Percentiles rank a stretch among this genome's conserved stretches.
phyloP scores from a whole-genome alignment of 2,797 vertebrate genomes.

The Argyrosomus regius region DNA sequence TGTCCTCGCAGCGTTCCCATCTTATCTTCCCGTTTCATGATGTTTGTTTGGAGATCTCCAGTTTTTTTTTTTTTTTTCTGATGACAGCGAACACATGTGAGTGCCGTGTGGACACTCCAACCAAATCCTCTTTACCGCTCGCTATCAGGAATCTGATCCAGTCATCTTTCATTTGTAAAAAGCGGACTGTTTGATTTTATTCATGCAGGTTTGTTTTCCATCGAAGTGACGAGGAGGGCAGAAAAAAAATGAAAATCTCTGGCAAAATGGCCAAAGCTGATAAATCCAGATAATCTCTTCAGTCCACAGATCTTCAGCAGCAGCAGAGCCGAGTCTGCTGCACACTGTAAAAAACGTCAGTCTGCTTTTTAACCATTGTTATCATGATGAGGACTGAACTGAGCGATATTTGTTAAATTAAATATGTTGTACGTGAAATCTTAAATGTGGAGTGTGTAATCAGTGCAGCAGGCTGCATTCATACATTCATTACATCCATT shows the following conservation, averaged over 20 bases:
- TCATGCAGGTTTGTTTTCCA: constrained; percentile 69
- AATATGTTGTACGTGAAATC: neutral
- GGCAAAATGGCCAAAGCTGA: constrained; percentile 75
- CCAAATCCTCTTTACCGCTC: constrained; percentile 69
- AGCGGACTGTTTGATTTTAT: constrained; percentile 47
- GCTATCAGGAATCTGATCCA: constrained; percentile 70
- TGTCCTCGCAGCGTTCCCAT: constrained; percentile 31
- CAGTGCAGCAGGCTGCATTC: neutral
- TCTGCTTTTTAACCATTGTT: constrained; percentile 2
- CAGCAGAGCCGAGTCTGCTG: constrained; percentile 24
- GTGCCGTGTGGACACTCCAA: constrained; percentile 55
- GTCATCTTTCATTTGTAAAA: constrained; percentile 60
- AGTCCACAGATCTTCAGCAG: constrained; percentile 69
- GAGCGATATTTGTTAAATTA: too few relatives aligned
- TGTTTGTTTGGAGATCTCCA: constrained; percentile 70
- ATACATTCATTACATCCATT: neutral
- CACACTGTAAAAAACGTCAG: constrained; percentile 40
- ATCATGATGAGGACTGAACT: neutral
- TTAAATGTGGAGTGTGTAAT: too few relatives aligned
- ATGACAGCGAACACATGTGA: constrained; percentile 50
- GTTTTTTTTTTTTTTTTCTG: constrained; percentile 31
- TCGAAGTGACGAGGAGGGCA: constrained; percentile 26
- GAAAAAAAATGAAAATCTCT: constrained; percentile 54
- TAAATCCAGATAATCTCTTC: constrained; percentile 77
- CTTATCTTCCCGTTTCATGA: constrained; percentile 74